These are phyloP conservation scores for Cirrhinus mrigala DNA, from an alignment of 2,797 vertebrate species.

Conservation along the genomic window DNA sequence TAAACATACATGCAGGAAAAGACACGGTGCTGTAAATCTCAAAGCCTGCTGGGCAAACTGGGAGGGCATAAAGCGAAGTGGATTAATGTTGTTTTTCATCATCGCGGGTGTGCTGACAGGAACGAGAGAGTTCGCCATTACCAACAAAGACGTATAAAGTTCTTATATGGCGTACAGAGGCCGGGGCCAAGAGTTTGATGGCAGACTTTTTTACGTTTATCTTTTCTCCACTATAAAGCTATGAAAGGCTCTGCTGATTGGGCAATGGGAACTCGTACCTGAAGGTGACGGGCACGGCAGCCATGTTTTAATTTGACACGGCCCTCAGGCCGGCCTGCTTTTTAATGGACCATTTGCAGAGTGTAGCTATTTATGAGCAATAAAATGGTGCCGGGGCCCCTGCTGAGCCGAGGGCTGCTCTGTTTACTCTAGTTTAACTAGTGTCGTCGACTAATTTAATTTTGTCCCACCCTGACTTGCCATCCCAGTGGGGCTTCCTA, in stretches of 20 bases:
- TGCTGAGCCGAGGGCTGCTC: slow-evolving; percentile 4
- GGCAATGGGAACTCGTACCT: slow-evolving; percentile 5
- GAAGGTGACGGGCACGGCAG: slow-evolving; percentile 31
- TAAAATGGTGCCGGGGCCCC: slow-evolving; percentile 39
- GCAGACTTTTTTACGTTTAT: slow-evolving; percentile 31
- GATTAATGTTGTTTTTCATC: slow-evolving; percentile 51
- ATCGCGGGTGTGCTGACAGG: not conserved
- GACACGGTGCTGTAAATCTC: slow-evolving; percentile 69
- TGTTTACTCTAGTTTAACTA: slow-evolving; percentile 46
- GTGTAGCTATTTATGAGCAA: slow-evolving; percentile 49
- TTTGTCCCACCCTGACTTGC: slow-evolving; percentile 16
- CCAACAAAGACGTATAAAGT: slow-evolving; percentile 15
- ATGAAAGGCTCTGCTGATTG: slow-evolving; percentile 16
- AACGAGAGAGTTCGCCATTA: not conserved
- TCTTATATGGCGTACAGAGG: not conserved
- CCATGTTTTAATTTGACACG: slow-evolving; percentile 60
- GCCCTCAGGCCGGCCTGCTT: slow-evolving; percentile 49
- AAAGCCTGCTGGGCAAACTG: slow-evolving; percentile 16
- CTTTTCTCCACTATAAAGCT: slow-evolving; percentile 30
- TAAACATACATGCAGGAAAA: slow-evolving; percentile 73
- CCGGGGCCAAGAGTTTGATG: slow-evolving; percentile 16
- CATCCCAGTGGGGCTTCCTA: slow-evolving; percentile 28
- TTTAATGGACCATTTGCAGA: slow-evolving; percentile 56
- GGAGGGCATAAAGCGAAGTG: slow-evolving; percentile 32
- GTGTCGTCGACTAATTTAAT: slow-evolving; percentile 47